Conservation (phyloP, 2,113 vertebrate genomes). For the Scophthalmus maximus region DNA sequence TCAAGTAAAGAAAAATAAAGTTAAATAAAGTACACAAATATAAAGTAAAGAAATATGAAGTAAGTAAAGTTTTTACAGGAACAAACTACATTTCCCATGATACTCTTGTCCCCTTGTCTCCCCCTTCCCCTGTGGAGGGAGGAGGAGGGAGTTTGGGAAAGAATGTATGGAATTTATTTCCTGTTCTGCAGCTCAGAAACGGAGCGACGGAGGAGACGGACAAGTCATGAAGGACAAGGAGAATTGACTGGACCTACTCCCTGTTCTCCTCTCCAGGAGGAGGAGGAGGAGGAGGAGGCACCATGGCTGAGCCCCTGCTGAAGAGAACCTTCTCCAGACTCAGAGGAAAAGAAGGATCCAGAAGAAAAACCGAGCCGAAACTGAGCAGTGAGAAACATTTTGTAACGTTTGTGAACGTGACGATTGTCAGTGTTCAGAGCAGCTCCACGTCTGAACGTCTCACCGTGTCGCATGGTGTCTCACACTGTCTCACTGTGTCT, state of each 20-base stretch:
- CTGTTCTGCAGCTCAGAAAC: slow-evolving; percentile 64
- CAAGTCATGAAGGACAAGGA: slow-evolving; percentile 21
- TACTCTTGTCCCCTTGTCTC: neutral
- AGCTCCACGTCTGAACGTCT: too few species aligned
- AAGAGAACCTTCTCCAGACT: slow-evolving; percentile 75
- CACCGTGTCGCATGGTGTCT: too few species aligned
- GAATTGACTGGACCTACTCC: slow-evolving; percentile 37
- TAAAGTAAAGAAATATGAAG: too few species aligned
- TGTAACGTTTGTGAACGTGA: neutral
- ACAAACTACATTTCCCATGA: slow-evolving; percentile 53
- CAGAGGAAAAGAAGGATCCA: slow-evolving; percentile 62
- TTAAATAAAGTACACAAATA: too few species aligned
- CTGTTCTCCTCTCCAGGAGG: slow-evolving; percentile 19
- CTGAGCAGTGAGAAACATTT: slow-evolving; percentile 50
- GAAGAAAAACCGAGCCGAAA: slow-evolving; percentile 62
- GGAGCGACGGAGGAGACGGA: slow-evolving; percentile 14
- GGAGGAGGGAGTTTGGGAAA: slow-evolving; percentile 72
- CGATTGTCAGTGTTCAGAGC: too few species aligned
- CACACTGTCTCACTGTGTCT: too few species aligned
- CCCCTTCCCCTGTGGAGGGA: slow-evolving; percentile 21
- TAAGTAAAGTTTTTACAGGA: neutral
- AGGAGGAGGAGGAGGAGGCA: slow-evolving; percentile 3
- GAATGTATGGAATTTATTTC: slow-evolving; percentile 78
- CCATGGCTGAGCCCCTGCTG: slow-evolving; percentile 73
- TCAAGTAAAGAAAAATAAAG: too few species aligned